Evolutionary conservation across 2,888 invertebrate genomes (phyloP).

Genomic region (Drosophila maculinotata): DNA sequence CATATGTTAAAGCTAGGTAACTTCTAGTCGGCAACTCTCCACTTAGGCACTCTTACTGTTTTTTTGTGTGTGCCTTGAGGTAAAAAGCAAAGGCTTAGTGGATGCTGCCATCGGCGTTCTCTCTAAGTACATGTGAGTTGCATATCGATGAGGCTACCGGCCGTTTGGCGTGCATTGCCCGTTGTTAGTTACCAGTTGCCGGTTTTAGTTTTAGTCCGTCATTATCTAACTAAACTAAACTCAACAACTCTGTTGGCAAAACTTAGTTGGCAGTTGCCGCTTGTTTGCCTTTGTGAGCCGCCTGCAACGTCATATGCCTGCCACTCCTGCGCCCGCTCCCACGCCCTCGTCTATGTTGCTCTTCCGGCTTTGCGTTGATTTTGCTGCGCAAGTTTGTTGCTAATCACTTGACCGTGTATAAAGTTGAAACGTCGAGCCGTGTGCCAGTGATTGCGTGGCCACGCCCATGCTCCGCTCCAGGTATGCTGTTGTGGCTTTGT

Average conservation of each 20-base stretch:
- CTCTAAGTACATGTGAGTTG: slow-evolving; percentile 53
- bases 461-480: slow-evolving; percentile 31
- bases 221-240: slow-evolving; percentile 70
- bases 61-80: slow-evolving; percentile 20
- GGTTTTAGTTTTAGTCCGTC: slow-evolving; percentile 70
- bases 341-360: slow-evolving; percentile 21
- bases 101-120: slow-evolving; percentile 14
- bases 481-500: slow-evolving; percentile 49
- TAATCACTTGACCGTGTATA: slow-evolving; percentile 79
- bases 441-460: slow-evolving; percentile 66
- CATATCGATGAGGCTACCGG: slow-evolving; percentile 67
- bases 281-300: slow-evolving; percentile 69
- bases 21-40: no score
- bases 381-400: slow-evolving; percentile 72
- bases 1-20: no score
- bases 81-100: slow-evolving; percentile 30
- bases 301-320: slow-evolving; percentile 19
- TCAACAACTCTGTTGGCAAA: slow-evolving; percentile 50
- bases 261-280: slow-evolving; percentile 66
- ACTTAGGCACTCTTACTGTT: not conserved
- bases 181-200: slow-evolving; percentile 31
- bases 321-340: slow-evolving; percentile 3
- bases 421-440: slow-evolving; percentile 65
- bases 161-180: slow-evolving; percentile 16
- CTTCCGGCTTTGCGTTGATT: slow-evolving; percentile 66